Evolutionary conservation across 2,888 invertebrate species (phyloP).

Genomic region (Anodontia alba): DNA sequence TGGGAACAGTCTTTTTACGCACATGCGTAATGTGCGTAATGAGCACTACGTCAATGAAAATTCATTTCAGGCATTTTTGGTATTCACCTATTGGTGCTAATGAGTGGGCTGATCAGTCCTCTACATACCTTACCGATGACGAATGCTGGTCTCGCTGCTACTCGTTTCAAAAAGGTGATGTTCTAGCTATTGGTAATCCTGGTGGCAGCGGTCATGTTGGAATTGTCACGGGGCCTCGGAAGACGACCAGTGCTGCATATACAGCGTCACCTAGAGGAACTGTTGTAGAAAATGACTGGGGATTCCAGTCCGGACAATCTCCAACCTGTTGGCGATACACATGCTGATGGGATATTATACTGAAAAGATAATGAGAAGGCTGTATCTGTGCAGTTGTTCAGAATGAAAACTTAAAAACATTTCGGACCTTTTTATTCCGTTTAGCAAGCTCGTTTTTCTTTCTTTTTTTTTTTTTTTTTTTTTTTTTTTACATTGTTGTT

Average conservation of each 20-base stretch:
- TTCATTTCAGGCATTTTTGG: not conserved
- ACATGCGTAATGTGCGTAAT: too few species aligned
- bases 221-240: not conserved
- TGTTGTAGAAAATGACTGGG: conserved; percentile 6
- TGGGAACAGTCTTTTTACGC: too few species aligned
- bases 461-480: too few species aligned
- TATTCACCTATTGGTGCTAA: not conserved
- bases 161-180: not conserved
- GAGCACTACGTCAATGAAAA: too few species aligned
- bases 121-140: not conserved
- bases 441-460: too few species aligned
- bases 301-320: not conserved
- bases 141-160: not conserved
- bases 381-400: too few species aligned
- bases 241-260: conserved; percentile 3
- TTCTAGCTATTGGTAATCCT: not conserved
- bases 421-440: too few species aligned
- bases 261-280: not conserved
- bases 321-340: conserved; percentile 10
- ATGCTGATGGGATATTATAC: not conserved
- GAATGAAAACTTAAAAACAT: too few species aligned
- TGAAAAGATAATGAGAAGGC: too few species aligned
- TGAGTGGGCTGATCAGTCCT: not conserved
- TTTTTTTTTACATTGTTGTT: too few species aligned
- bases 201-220: not conserved